Evolutionary conservation across 30 jellyfish, hydroid and myxozoan genomes (phyloP), one percentile per base, ranked within the genome.

Genomic region (Chironex yamaguchii): DNA sequence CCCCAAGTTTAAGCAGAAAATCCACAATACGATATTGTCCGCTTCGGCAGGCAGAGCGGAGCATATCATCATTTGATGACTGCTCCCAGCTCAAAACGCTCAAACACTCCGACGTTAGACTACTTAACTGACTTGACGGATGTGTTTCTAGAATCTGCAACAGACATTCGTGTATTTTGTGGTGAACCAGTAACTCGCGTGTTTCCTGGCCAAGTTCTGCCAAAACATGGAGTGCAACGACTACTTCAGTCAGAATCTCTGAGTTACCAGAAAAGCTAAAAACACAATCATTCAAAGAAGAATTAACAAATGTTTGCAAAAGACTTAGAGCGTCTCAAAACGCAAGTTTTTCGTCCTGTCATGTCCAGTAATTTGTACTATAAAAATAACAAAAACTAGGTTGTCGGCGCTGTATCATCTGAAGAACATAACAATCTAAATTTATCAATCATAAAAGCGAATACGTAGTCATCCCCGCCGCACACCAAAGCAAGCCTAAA

Each of bases 1-100:
- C 99, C 1, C 96, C 99, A 24, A 62, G 84, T 32, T 92, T 58
- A 4, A 94, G 29, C 72, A 94, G 82, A 81, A 84, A 94, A 24
- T 63, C 75, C 1, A 88, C 93, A 22, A 85, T 88, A 24, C 58
- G 82, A 22, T 52, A 22, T 58, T 32, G 73, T 3, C 90, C 95
- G 33, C 32, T 58, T 3, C 54, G 50, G 23, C 97, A 86, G 12
- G 99, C 97, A 81, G 91, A 73, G 29, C 89, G 95, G 22, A 94
- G 73, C 76, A 89, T 77, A 25, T 34, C 85, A 71, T 94, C 94
- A 51, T 64, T 94, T 73, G 68, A 24, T 23, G 49, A 32, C 35
- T 79, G 96, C 27, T 78, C 69, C 32, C 49, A 17, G 29, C 96
- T 64, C 2, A 94, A 51, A 26, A 81, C 71, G 68, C 62, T 13